Evolutionary conservation across 2,888 invertebrate species (phyloP).

Genomic region (Eledone cirrhosa): DNA sequence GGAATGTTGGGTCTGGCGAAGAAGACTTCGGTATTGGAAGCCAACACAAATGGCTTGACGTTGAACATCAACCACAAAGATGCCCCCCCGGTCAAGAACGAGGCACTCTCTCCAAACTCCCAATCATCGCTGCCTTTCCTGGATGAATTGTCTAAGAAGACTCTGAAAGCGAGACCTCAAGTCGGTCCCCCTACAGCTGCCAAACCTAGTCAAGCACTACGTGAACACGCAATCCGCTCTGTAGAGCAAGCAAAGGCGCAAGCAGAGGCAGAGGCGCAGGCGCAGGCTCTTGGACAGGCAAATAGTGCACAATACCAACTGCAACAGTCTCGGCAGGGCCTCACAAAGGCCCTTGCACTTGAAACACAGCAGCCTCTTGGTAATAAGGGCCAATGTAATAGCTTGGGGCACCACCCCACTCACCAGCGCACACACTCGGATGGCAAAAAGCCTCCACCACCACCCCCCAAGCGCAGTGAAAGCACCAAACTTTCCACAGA

Average conservation of each 20-base stretch:
- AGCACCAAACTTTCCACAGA: conserved; percentile 50
- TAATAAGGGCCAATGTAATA: conserved; percentile 37
- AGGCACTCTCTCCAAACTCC: conserved; percentile 29
- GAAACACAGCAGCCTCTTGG: conserved; percentile 23
- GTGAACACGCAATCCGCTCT: conserved; percentile 28
- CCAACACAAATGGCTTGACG: conserved; percentile 34
- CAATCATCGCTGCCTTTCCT: conserved; percentile 45
- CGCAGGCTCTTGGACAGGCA: conserved; percentile 5
- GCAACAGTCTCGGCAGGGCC: conserved; percentile 26
- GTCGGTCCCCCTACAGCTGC: conserved; percentile 26
- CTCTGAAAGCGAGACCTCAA: conserved; percentile 38
- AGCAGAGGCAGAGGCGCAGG: conserved; percentile 31
- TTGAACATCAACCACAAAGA: conserved; percentile 38
- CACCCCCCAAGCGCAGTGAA: conserved; percentile 58
- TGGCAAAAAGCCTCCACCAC: conserved; percentile 48
- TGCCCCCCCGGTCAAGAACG: conserved; percentile 33
- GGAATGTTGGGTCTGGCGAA: conserved; percentile 33
- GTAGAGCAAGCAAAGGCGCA: conserved; percentile 20
- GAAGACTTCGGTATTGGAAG: conserved; percentile 32
- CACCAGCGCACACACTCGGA: conserved; percentile 33
- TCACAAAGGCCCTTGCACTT: conserved; percentile 19
- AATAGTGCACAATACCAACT: conserved; percentile 25
- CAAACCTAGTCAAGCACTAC: conserved; percentile 28
- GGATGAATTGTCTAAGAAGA: conserved; percentile 47
- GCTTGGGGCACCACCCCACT: conserved; percentile 30